Conservation (phyloP, 2,888 invertebrate genomes). For the Drosophila atripex region DNA sequence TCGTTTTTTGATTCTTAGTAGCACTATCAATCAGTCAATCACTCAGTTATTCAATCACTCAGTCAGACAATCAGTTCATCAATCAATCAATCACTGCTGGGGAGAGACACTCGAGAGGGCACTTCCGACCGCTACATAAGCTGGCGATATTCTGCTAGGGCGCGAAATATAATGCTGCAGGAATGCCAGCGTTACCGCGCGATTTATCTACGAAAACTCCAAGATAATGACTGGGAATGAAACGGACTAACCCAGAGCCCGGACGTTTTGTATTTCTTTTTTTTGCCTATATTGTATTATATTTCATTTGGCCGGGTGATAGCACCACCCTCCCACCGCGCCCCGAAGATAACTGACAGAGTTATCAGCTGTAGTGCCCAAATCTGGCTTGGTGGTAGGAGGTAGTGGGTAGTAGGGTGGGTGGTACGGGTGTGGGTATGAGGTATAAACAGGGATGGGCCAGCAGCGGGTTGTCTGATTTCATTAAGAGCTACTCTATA, state of each 20-base stretch:
- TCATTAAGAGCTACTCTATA: conserved; percentile 33
- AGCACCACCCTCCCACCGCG: conserved; percentile 25
- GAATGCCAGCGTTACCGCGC: conserved; percentile 50
- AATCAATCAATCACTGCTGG: conserved; percentile 29
- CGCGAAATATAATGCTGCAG: conserved; percentile 44
- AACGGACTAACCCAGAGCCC: conserved; percentile 29
- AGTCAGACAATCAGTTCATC: conserved; percentile 33
- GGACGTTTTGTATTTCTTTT: conserved; percentile 33
- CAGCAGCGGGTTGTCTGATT: conserved; percentile 24
- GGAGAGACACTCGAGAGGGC: conserved; percentile 24
- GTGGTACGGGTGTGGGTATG: conserved; percentile 11
- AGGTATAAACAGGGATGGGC: conserved; percentile 19
- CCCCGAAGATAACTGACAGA: conserved; percentile 61
- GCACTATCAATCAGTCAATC: conserved; percentile 6
- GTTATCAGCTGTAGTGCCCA: conserved; percentile 23
- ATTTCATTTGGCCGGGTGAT: conserved; percentile 69
- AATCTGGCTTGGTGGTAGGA: conserved; percentile 8
- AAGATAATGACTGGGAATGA: conserved; percentile 65
- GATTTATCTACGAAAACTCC: conserved; percentile 77
- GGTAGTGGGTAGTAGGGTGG: not conserved
- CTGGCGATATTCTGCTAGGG: conserved; percentile 38
- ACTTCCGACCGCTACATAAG: conserved; percentile 48
- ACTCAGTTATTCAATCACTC: not conserved
- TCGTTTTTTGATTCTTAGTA: not conserved
- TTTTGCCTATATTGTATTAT: conserved; percentile 63